Conservation (phyloP, 2,113 vertebrate genomes). For the Sapayoa aenigma region DNA sequence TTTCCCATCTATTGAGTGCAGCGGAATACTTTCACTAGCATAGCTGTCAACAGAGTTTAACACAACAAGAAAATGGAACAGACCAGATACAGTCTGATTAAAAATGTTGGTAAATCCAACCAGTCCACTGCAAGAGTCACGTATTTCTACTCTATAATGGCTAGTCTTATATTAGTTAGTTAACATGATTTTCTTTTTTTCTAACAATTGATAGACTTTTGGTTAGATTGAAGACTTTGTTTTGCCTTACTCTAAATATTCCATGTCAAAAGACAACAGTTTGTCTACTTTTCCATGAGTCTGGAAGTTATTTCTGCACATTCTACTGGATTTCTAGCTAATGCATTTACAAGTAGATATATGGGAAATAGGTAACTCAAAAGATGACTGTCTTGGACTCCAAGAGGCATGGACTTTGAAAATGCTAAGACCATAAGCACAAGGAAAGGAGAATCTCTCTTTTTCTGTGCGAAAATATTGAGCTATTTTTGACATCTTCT, state of each 20-base stretch:
- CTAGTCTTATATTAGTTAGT: not conserved
- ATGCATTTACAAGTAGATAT: not conserved
- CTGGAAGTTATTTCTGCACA: not conserved
- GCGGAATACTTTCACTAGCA: not conserved
- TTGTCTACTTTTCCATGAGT: not conserved
- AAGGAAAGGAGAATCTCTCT: not conserved
- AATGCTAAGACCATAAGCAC: not conserved
- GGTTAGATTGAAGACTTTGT: not conserved
- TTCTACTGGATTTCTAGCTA: not conserved
- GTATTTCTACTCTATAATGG: not conserved
- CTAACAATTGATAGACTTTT: not conserved
- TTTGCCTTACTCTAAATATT: not conserved
- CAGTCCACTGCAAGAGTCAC: not conserved
- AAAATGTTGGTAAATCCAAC: not conserved
- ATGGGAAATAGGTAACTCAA: not conserved
- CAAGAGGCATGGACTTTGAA: not conserved
- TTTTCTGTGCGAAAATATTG: not conserved
- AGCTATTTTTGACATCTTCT: not conserved
- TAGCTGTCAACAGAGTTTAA: conserved; percentile 22
- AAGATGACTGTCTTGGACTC: not conserved
- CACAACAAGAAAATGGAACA: not conserved
- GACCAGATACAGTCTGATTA: not conserved
- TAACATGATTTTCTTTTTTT: not conserved
- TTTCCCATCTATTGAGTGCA: not conserved
- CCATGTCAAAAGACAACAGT: not conserved